phyloP scores from a whole-genome alignment of 2,888 invertebrate species.

The Polymixis flavicincta region DNA sequence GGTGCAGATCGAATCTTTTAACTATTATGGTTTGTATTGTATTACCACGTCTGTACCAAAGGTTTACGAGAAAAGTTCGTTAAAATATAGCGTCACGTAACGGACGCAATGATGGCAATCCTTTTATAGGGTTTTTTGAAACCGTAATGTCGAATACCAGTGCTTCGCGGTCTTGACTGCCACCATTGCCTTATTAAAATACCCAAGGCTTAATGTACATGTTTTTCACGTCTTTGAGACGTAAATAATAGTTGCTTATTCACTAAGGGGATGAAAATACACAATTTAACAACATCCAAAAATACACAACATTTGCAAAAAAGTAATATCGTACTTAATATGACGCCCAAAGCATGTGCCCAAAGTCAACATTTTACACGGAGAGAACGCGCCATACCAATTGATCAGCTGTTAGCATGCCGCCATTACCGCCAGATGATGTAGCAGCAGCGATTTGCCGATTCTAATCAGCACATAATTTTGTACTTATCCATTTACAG shows the following conservation, averaged over 20 bases:
- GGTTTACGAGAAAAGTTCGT: neutral
- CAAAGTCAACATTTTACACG: neutral
- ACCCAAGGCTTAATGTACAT: neutral
- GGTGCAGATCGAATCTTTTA: neutral
- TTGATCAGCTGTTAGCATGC: neutral
- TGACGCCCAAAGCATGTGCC: too few species aligned
- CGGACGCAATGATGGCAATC: too few species aligned
- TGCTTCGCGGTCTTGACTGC: neutral
- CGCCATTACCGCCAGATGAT: neutral
- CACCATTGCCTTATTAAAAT: neutral
- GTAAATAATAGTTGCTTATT: too few species aligned
- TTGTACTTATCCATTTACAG: too few species aligned
- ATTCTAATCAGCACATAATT: too few species aligned
- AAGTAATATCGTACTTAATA: too few species aligned
- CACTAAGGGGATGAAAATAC: neutral
- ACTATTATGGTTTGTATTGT: neutral
- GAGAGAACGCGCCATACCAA: neutral
- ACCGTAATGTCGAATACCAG: neutral
- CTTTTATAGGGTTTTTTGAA: neutral
- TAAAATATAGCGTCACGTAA: neutral
- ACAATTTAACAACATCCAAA: too few species aligned
- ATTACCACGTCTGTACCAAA: neutral
- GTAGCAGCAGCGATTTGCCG: too few species aligned
- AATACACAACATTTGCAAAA: too few species aligned
- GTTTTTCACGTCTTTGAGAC: neutral